phyloP scores from a whole-genome alignment of 2,113 vertebrate species.

The Strix uralensis region DNA sequence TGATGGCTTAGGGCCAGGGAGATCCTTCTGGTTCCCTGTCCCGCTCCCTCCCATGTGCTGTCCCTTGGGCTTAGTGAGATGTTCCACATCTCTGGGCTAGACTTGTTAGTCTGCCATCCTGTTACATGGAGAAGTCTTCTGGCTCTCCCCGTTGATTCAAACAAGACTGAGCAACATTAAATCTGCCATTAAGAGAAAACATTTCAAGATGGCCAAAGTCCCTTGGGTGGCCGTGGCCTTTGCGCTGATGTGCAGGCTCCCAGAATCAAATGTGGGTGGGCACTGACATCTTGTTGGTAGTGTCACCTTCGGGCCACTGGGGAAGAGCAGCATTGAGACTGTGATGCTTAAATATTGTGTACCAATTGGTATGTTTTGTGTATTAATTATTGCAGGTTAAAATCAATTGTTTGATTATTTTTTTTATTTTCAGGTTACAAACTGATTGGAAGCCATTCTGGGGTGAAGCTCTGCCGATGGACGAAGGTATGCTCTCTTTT shows the following conservation, averaged over 20 bases:
- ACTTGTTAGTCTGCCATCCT: background rate
- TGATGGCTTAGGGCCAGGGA: background rate
- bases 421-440: constrained; percentile 82
- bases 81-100: background rate
- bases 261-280: background rate
- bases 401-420: background rate
- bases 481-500: constrained; percentile 83
- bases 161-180: background rate
- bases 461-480: constrained; percentile 96
- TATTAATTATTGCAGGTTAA: background rate
- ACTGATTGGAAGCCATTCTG: constrained; percentile 94
- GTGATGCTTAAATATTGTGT: background rate
- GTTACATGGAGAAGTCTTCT: background rate
- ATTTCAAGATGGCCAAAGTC: background rate
- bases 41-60: background rate
- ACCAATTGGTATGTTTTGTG: background rate
- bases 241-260: background rate
- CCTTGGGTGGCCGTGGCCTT: background rate
- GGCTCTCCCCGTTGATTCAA: background rate
- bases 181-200: background rate
- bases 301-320: background rate
- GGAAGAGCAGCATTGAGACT: background rate
- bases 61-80: background rate
- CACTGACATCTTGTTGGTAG: background rate
- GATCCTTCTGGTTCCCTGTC: background rate